A percentile compares a stretch with the other conserved stretches of the same genome.
Conservation (phyloP, 2,113 vertebrate genomes). For the Herpetotheres cachinnans region DNA sequence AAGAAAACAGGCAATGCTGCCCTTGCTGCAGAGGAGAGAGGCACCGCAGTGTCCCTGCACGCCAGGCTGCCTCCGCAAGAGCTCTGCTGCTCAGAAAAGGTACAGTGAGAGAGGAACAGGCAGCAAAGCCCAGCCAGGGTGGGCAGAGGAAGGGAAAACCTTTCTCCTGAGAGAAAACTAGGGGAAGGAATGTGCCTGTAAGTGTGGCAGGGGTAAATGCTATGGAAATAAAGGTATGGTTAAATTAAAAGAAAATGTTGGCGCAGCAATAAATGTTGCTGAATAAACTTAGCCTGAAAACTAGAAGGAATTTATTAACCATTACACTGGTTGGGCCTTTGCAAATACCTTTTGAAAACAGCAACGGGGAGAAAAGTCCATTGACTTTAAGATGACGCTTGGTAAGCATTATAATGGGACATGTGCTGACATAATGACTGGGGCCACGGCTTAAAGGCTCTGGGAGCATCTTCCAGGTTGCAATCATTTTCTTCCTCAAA, state of each 20-base stretch:
- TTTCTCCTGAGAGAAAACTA: too few relatives aligned
- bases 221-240: too few relatives aligned
- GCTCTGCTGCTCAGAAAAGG: neutral
- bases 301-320: neutral
- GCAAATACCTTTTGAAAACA: neutral
- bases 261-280: neutral
- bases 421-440: neutral
- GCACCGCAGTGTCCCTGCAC: neutral
- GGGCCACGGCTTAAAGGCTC: neutral
- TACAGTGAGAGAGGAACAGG: accelerated
- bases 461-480: neutral
- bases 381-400: too few relatives aligned
- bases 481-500: too few relatives aligned
- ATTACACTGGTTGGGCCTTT: neutral
- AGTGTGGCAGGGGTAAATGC: neutral
- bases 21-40: neutral
- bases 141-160: neutral
- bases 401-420: neutral
- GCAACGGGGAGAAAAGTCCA: neutral
- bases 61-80: neutral
- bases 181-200: neutral
- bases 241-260: neutral
- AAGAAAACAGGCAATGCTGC: neutral
- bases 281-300: too few relatives aligned
- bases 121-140: neutral